phyloP scores from a whole-genome alignment of 1,140 invertebrate genomes.

The Hylyphantes graminicola region DNA sequence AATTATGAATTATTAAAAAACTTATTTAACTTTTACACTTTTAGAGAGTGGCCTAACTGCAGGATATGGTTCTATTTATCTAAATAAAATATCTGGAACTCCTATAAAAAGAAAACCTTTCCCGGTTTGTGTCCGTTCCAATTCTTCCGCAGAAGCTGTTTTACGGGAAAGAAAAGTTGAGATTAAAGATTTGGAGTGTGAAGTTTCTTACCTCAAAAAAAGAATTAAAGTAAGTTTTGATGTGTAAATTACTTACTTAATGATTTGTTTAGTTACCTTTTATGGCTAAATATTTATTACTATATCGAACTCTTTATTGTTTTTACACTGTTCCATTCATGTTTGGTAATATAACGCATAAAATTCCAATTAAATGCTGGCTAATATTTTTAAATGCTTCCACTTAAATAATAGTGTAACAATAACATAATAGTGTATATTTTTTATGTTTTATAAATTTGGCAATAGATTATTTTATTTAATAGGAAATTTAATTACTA shows the following conservation, averaged over 20 bases:
- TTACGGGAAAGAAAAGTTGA: constrained; percentile 30
- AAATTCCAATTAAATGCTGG: too few relatives aligned
- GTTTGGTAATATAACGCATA: too few relatives aligned
- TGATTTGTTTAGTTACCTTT: too few relatives aligned
- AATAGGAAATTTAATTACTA: too few relatives aligned
- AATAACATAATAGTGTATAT: too few relatives aligned
- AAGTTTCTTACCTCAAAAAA: constrained; percentile 24
- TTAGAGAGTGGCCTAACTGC: background rate
- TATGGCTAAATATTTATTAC: too few relatives aligned
- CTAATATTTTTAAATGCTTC: too few relatives aligned
- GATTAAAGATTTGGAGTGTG: constrained; percentile 53
- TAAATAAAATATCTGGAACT: background rate
- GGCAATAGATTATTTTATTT: too few relatives aligned
- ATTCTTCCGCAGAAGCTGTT: constrained; percentile 25
- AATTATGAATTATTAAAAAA: background rate
- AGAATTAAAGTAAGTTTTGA: constrained; percentile 18
- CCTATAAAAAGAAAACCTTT: constrained; percentile 7
- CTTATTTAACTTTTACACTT: background rate
- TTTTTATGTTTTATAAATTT: too few relatives aligned
- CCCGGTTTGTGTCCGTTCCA: background rate
- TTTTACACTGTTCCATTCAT: too few relatives aligned
- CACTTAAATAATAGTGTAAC: too few relatives aligned
- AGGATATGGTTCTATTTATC: background rate
- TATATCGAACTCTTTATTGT: too few relatives aligned
- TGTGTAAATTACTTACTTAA: background rate